These are phyloP conservation scores for Pseudanteris insignis DNA, from an alignment of 2,888 invertebrate species.

Conservation along the genomic window DNA sequence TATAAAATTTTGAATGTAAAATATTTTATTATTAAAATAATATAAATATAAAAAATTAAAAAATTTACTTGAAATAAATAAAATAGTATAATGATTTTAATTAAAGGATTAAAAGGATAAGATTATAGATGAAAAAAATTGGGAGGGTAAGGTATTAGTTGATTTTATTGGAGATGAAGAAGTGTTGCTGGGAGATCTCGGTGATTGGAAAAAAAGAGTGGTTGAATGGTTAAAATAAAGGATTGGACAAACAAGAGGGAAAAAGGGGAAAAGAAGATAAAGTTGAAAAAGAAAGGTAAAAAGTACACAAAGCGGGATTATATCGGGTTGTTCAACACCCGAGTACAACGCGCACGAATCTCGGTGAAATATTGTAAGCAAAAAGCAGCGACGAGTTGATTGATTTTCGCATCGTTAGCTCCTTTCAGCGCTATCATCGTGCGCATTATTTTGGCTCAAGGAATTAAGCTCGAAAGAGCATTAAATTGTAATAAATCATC, in stretches of 20 bases:
- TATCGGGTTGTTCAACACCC: slow-evolving; percentile 26
- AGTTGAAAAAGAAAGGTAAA: slow-evolving; percentile 1
- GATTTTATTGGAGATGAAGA: no score
- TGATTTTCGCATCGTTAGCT: slow-evolving; percentile 35
- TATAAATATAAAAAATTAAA: no score
- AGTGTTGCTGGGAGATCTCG: no score
- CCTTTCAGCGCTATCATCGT: slow-evolving; percentile 32
- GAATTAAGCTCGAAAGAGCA: slow-evolving; percentile 44
- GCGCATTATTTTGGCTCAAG: slow-evolving; percentile 34
- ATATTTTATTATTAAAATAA: no score
- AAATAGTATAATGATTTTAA: no score
- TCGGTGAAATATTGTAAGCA: slow-evolving; percentile 10
- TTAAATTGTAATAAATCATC: slow-evolving; percentile 39
- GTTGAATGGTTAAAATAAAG: slow-evolving; percentile 18
- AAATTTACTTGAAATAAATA: no score
- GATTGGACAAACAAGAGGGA: slow-evolving; percentile 6
- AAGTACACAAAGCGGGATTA: slow-evolving; percentile 14
- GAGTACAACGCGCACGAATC: slow-evolving; percentile 10
- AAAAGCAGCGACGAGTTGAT: slow-evolving; percentile 23
- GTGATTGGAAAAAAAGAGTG: not conserved
- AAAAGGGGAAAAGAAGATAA: not conserved
- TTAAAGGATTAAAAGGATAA: no score
- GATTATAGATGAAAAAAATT: no score
- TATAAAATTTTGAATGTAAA: no score
- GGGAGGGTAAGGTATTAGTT: no score